Evolutionary conservation across 2,113 vertebrate genomes (phyloP).

Genomic region (Castor canadensis): DNA sequence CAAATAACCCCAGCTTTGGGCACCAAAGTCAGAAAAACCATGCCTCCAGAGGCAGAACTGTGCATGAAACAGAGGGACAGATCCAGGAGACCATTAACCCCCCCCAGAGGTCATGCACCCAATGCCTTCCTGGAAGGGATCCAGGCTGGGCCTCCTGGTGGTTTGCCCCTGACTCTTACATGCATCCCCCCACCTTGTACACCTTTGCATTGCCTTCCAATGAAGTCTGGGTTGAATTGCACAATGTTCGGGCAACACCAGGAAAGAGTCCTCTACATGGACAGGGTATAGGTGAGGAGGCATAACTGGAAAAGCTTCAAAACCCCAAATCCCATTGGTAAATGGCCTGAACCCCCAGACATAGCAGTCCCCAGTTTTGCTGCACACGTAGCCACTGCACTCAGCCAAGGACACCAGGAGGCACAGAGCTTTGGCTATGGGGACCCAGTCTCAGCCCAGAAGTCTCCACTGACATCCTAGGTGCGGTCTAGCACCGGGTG

Average conservation of each 20-base stretch:
- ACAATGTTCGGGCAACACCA: neutral
- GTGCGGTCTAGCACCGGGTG: rapidly evolving
- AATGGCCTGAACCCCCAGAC: neutral
- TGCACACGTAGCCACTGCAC: neutral
- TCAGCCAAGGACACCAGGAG: too few relatives aligned
- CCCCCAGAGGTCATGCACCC: neutral
- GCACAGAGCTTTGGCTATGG: neutral
- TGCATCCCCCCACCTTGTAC: neutral
- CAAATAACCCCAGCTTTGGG: neutral
- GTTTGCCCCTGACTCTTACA: neutral
- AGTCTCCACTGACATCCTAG: neutral
- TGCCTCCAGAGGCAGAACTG: neutral
- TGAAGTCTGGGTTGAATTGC: neutral
- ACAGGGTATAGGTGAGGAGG: neutral
- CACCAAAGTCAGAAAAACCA: neutral
- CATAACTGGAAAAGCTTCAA: rapidly evolving
- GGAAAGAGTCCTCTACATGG: neutral
- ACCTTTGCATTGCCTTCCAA: neutral
- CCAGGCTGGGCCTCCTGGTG: neutral
- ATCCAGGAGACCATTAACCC: too few relatives aligned
- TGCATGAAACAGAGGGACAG: neutral
- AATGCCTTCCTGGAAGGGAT: neutral
- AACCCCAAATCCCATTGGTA: rapidly evolving
- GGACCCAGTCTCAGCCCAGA: neutral
- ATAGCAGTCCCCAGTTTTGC: neutral